Evolutionary conservation across 1,140 invertebrate genomes (phyloP), one percentile per base, ranked within the genome.

Genomic region (Zaprionus capensis): DNA sequence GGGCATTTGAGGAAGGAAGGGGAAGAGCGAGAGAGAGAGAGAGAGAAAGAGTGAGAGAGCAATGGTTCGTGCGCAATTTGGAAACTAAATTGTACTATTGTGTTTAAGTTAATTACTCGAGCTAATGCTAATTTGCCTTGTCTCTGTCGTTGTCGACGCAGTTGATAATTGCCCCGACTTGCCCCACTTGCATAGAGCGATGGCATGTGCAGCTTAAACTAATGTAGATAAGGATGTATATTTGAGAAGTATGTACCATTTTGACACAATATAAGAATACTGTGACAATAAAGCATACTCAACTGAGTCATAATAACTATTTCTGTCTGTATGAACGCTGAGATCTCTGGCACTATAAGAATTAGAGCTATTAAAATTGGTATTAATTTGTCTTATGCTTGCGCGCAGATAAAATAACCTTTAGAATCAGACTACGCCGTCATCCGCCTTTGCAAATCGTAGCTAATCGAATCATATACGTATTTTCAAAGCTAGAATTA

Each of bases 81-180:
- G 66, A 85, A 90, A 85, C 86, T 91, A 90, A 90, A 90, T 90
- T 90, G 81, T 90, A 82, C 85, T 85, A 90, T 90, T 90, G 85
- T 90, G 90, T 90, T 90, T 90, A 90, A 90, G 85, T 90, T 90
- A 90, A 90, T 90, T 90, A 90, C 86, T 90, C 81, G 80, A 80
- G 84, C 85, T 88, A 88, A 88, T 88, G 81, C 85, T 90, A 90
- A 90, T 90, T 90, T 91, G 80, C 67, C 81, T 77, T 71, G 78
- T 81, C 59, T 68, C 61, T 56, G 59, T 49, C 61, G 58, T 61
- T 63, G 62, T 44, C 62, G 63, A 61, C 46, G 70, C 51, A n/a
- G 70, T 67, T 71, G 74, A 75, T 66, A 90, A 84, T 82, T 85
- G 78, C 66, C 41, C n/a, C 6, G 41, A 46, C 41, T 46, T 44